phyloP scores from a whole-genome alignment of 2,797 vertebrate genomes.

The Enoplosus armatus region DNA sequence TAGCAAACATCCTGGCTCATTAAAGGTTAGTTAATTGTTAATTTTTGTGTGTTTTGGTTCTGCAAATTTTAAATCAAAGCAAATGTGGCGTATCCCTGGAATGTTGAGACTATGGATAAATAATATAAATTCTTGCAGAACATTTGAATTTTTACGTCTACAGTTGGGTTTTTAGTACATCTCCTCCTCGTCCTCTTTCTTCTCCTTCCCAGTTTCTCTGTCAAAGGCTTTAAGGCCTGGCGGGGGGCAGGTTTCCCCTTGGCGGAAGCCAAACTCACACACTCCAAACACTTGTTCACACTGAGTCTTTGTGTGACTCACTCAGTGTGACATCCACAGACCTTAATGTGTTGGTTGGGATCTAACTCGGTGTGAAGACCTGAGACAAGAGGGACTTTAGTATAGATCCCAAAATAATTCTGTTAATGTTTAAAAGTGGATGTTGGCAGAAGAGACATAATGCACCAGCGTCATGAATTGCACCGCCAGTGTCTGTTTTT shows the following conservation, averaged over 20 bases:
- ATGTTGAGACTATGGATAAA: constrained; percentile 29
- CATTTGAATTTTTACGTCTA: constrained; percentile 24
- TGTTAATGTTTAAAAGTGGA: background rate
- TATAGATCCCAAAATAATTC: background rate
- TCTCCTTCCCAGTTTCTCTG: constrained; percentile 38
- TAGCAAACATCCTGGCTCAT: constrained; percentile 3
- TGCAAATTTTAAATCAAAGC: constrained; percentile 22
- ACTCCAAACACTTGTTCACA: constrained; percentile 63
- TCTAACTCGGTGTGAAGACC: constrained; percentile 26
- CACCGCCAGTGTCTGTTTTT: background rate
- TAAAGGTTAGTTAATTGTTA: background rate
- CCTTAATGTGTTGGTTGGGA: constrained; percentile 24
- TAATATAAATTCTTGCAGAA: constrained; percentile 28
- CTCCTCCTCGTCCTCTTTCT: constrained; percentile 24
- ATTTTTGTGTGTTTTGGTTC: background rate
- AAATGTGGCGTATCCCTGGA: constrained; percentile 7
- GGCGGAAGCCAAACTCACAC: constrained; percentile 52
- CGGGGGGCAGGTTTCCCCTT: constrained; percentile 29
- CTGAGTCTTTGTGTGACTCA: constrained; percentile 49
- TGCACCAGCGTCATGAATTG: background rate
- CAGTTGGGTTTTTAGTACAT: constrained; percentile 12
- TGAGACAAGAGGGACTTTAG: constrained; percentile 16
- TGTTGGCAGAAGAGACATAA: background rate
- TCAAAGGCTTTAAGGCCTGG: constrained; percentile 51
- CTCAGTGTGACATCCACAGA: constrained; percentile 36